Percentiles rank a stretch among this genome's conserved stretches.
phyloP scores from a whole-genome alignment of 2,797 vertebrate genomes.

The Lerista edwardsae region DNA sequence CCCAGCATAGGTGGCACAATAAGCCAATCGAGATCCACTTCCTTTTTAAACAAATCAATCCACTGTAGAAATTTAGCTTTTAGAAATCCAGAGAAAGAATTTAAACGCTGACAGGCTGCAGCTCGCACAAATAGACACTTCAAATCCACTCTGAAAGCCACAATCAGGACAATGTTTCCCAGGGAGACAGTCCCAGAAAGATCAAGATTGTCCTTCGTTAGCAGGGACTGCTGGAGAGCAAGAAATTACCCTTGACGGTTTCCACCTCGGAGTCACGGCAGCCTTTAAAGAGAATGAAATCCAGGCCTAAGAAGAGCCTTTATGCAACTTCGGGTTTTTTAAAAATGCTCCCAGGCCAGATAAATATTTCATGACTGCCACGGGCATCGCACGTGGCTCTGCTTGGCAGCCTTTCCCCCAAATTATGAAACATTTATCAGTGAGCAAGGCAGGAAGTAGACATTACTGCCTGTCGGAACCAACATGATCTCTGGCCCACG shows the following conservation, averaged over 20 bases:
- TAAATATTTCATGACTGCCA: conserved; percentile 1
- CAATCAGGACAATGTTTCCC: no score
- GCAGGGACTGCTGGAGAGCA: not conserved
- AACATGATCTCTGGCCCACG: not conserved
- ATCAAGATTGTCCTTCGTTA: not conserved
- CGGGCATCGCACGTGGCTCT: not conserved
- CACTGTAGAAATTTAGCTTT: no score
- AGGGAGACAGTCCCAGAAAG: not conserved
- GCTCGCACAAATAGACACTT: no score
- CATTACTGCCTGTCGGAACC: not conserved
- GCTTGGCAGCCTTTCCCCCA: not conserved
- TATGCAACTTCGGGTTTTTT: not conserved
- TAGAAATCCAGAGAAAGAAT: no score
- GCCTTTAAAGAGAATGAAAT: no score
- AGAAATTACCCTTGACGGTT: not conserved
- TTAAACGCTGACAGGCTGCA: no score
- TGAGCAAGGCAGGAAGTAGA: not conserved
- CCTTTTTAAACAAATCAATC: no score
- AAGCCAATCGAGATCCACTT: no score
- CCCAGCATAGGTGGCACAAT: no score
- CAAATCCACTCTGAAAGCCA: no score
- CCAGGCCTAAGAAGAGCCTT: not conserved
- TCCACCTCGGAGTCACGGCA: no score
- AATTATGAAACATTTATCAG: conserved; percentile 16
- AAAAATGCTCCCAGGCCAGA: not conserved